Evolutionary conservation across 2,797 vertebrate species (phyloP), one percentile per base, ranked within the genome.

Genomic region (Eospalax fontanierii): DNA sequence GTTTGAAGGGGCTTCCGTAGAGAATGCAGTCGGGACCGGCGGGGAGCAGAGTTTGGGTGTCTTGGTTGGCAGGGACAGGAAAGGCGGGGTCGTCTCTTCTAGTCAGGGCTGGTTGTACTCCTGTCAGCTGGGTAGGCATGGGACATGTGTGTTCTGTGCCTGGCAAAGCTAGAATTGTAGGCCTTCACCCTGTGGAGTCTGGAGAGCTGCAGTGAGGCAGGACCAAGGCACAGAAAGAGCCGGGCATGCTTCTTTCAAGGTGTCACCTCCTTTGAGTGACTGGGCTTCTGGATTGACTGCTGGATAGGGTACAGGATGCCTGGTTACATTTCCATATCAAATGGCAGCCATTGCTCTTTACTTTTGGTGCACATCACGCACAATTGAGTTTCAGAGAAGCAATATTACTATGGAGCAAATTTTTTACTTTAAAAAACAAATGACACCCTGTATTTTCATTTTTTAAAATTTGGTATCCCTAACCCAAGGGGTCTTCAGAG

Each of bases 241-340:
- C 43, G 54, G 46, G 54, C 35, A 16, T 43, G 30, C 6, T 50
- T 28, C 76, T 8, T 11, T 38, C 19, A n/a, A 79, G 66, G n/a
- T 71, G 33, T 63, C 38, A 38, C 54, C 40, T 81, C 38, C 33
- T 71, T 24, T 65, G 43, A 24, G 0, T 71, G 75, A 30, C 89
- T 68, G 66, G 61, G 61, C 33, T 84, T 95, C 63, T 65, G 35
- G 22, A 9, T 89, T 35, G 59, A 30, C 43, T 94, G 26, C 33
- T 86, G 65, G 70, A 19, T 83, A 75, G 89, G 83, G 80, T 91
- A 63, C 15, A 79, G 71, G 57, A 61, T 73, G 22, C 30, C 15
- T 33, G 43, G 18, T 87, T 89, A 80, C 50, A 78, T 89, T 63
- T 84, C 65, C 65, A 26, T 92, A 59, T 89, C 66, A 94, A 79